Percentiles rank a stretch among this genome's conserved stretches.
These are phyloP conservation scores for Globicephala melas DNA, from an alignment of 2,113 vertebrate genomes.

Conservation along the genomic window DNA sequence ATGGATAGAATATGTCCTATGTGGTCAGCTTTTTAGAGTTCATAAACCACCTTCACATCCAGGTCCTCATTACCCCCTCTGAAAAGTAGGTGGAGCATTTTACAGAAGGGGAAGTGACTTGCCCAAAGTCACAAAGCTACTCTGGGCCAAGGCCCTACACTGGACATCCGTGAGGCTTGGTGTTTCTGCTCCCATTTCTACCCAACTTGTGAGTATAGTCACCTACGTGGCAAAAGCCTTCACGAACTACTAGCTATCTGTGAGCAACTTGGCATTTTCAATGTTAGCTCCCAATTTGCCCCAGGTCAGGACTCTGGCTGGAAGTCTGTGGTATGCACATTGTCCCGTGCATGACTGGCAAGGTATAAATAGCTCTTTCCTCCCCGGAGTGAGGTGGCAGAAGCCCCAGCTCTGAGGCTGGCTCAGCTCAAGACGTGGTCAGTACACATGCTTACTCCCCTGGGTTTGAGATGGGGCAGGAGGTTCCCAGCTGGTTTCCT, in stretches of 20 bases:
- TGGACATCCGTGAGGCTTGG: not conserved
- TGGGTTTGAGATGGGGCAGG: slow-evolving; percentile 38
- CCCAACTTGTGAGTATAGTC: not conserved
- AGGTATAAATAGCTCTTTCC: slow-evolving; percentile 59
- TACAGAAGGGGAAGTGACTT: not conserved
- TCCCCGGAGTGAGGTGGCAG: slow-evolving; percentile 45
- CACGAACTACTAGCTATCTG: not conserved
- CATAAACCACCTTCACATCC: not conserved
- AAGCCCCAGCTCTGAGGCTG: slow-evolving; percentile 31
- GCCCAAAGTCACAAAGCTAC: not conserved
- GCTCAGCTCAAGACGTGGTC: slow-evolving; percentile 34
- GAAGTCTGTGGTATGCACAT: slow-evolving; percentile 24
- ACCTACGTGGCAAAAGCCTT: not conserved
- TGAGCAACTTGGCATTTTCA: slow-evolving; percentile 20
- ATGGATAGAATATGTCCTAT: not conserved
- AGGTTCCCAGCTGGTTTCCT: slow-evolving; percentile 53
- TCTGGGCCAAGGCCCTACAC: not conserved
- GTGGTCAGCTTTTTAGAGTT: not conserved
- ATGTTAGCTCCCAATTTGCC: slow-evolving; percentile 16
- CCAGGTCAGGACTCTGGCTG: slow-evolving; percentile 29
- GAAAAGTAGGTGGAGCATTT: slow-evolving; percentile 14
- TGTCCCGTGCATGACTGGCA: slow-evolving; percentile 48
- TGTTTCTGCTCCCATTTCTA: slow-evolving; percentile 7
- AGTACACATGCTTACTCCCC: slow-evolving; percentile 43
- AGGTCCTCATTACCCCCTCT: not conserved